These are phyloP conservation scores for Simalia tracyae DNA, from an alignment of 2,797 vertebrate genomes.

Conservation along the genomic window DNA sequence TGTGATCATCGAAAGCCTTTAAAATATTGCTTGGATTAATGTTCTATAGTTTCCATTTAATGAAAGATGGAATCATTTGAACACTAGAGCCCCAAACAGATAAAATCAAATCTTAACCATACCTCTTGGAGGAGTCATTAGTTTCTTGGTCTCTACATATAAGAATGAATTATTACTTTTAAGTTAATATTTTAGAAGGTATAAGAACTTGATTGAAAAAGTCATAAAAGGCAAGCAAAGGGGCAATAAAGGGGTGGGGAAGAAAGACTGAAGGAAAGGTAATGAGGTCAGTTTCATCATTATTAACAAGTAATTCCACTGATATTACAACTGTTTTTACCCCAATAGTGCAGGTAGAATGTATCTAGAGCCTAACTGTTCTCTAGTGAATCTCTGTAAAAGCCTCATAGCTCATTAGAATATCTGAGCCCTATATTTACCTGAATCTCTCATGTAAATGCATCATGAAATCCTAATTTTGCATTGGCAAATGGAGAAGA, in stretches of 20 bases:
- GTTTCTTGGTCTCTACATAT: conserved; percentile 28
- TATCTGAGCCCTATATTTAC: conserved; percentile 23
- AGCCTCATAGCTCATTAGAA: background rate
- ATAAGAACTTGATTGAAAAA: conserved; percentile 51
- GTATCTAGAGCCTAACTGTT: conserved; percentile 24
- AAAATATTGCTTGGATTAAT: conserved; percentile 45
- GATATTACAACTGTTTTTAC: conserved; percentile 31
- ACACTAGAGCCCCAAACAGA: conserved; percentile 9
- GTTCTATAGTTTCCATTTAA: conserved; percentile 3
- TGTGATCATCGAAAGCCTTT: conserved; percentile 19
- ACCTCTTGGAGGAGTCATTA: conserved; percentile 22
- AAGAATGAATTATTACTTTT: conserved; percentile 28
- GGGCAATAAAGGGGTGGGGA: conserved; percentile 24
- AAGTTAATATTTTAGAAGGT: conserved; percentile 33
- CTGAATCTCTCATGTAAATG: conserved; percentile 31
- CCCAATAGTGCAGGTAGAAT: conserved; percentile 18
- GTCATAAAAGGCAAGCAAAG: conserved; percentile 33
- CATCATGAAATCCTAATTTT: conserved; percentile 22
- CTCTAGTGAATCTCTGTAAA: background rate
- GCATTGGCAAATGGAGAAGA: conserved; percentile 39
- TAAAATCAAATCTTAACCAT: conserved; percentile 6
- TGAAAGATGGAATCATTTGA: conserved; percentile 9
- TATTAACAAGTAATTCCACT: conserved; percentile 37
- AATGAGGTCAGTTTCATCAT: conserved; percentile 14
- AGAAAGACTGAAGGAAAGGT: conserved; percentile 11